Base-by-base conservation (phyloP, 92 coral and sea anemone species). In the Anthopleura xanthogrammica region DNA sequence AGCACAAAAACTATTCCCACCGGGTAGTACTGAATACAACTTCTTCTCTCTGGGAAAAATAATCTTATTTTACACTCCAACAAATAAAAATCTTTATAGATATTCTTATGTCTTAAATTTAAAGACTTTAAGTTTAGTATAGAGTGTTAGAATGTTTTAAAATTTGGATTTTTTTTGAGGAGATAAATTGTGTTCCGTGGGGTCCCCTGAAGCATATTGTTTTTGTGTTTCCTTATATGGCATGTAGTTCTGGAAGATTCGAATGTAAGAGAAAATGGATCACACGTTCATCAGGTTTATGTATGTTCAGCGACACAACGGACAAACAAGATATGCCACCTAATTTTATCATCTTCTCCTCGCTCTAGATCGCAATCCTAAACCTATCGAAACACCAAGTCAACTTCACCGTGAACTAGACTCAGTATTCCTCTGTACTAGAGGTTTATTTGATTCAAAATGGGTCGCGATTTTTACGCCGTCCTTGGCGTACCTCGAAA, bases 401-500 rank as follows among this genome's bases (percentile, higher is more conserved):
- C 4, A n/a, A 46, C 19, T 41, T 10, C 55, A 1, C 3, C 24
- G 42, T n/a, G 12, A 75, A 48, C 42, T 12, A 19, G 48, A 65
- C 36, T 22, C 22, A 3, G 13, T 48, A 52, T 40, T 22, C 1
- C 2, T 2, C 10, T 12, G 60, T 12, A 24, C 17, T 19, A n/a
- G 40, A 20, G 10, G 6, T 60, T 54, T 5, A 39, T 11, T 12
- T 11, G 48, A 72, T n/a, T 79, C 72, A 78, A 80, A 57, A 97
- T 97, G 98, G 98, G 98, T 60, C 91, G 90, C 77, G 95, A 97
- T 86, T 97, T 87, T 82, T 97, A 97, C 83, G 90, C 89, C 6
- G 93, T 97, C 41, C 97, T 97, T 10, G 99, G 99, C 16, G 99
- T 97, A 77, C 94, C 99, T 22, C 89, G 97, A 84, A 92, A 91